These are phyloP conservation scores for Pampusana beccarii DNA, from an alignment of 2,113 vertebrate species.

Conservation along the genomic window DNA sequence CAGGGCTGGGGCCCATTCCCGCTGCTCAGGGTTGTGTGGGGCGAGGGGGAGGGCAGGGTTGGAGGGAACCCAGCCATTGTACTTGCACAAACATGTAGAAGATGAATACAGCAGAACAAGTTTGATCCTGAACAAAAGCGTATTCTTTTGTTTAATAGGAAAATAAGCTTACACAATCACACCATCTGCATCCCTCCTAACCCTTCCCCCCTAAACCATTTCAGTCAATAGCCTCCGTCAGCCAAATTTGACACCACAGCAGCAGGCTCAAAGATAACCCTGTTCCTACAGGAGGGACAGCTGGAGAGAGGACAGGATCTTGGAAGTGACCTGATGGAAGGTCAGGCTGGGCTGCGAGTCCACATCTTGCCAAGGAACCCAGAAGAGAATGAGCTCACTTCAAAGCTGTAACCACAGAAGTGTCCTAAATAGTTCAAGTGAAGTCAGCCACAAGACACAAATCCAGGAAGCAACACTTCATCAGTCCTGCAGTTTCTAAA, in stretches of 20 bases:
- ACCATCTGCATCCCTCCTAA: constrained; percentile 47
- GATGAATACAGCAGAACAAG: constrained; percentile 20
- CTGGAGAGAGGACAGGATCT: background rate
- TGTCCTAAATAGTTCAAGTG: background rate
- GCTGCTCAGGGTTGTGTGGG: background rate
- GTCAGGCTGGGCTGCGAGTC: background rate
- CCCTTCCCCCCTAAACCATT: background rate
- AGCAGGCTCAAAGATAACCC: background rate
- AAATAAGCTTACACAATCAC: constrained; percentile 54
- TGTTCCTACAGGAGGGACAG: background rate
- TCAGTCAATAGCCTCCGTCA: background rate
- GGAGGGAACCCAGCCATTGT: constrained; percentile 46
- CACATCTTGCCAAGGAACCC: background rate
- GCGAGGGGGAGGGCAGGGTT: background rate
- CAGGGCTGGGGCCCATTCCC: background rate
- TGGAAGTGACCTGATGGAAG: background rate
- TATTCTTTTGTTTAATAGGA: constrained; percentile 39
- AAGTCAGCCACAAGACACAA: background rate
- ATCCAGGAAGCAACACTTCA: constrained; percentile 13
- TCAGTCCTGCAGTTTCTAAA: background rate
- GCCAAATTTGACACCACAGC: background rate
- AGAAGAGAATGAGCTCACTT: background rate
- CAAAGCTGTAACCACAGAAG: background rate
- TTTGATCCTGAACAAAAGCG: constrained; percentile 26
- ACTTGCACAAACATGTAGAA: background rate